Evolutionary conservation across 1,140 invertebrate genomes (phyloP).

Genomic region (Drosophila paulistorum): DNA sequence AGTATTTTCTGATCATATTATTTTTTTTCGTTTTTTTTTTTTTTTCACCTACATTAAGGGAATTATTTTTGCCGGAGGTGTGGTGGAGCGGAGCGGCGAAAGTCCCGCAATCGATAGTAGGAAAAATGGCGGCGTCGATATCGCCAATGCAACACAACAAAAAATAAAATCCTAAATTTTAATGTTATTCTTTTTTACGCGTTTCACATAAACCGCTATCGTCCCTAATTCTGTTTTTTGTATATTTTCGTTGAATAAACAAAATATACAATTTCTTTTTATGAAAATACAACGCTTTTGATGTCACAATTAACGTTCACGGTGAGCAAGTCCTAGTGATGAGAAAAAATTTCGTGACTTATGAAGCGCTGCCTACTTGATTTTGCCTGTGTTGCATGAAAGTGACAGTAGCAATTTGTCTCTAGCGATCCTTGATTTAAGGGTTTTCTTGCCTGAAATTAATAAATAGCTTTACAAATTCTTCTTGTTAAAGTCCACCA

Average conservation of each 20-base stretch:
- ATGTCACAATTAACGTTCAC: not conserved
- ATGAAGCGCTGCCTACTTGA: not conserved
- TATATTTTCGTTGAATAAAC: not conserved
- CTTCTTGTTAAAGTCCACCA: too few relatives aligned
- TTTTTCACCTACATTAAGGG: conserved; percentile 70
- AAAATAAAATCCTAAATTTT: not conserved
- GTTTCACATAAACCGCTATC: not conserved
- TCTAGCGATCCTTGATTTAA: not conserved
- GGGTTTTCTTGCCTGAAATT: not conserved
- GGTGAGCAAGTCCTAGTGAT: not conserved
- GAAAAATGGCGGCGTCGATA: conserved; percentile 49
- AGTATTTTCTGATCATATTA: conserved; percentile 2
- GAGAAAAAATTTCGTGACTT: not conserved
- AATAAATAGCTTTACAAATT: too few relatives aligned
- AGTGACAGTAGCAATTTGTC: not conserved
- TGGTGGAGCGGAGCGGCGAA: conserved; percentile 32
- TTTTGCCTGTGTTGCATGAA: not conserved
- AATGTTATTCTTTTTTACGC: not conserved
- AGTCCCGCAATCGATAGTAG: conserved; percentile 33
- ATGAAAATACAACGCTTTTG: not conserved
- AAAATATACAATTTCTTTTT: not conserved
- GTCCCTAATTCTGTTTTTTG: not conserved
- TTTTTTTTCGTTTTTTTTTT: conserved; percentile 20
- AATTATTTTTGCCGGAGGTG: conserved; percentile 67
- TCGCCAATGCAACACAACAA: conserved; percentile 10